Evolutionary conservation across 2,113 vertebrate genomes (phyloP).

Genomic region (Carollia perspicillata): DNA sequence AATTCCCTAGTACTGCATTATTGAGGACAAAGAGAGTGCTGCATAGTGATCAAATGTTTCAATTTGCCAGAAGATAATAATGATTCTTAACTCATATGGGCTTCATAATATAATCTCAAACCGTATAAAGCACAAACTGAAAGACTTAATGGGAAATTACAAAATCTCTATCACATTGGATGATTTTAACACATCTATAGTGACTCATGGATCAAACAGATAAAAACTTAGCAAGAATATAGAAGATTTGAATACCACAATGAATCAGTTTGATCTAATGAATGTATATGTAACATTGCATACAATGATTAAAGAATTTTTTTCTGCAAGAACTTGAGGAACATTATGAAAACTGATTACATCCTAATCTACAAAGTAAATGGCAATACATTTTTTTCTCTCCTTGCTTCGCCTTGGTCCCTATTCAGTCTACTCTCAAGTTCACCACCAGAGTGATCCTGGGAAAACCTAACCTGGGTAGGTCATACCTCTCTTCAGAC

Average conservation of each 20-base stretch:
- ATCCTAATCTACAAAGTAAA: neutral
- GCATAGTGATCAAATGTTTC: neutral
- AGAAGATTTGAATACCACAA: neutral
- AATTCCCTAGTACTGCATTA: neutral
- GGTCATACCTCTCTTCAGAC: neutral
- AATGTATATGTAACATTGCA: neutral
- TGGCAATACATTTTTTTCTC: neutral
- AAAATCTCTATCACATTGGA: neutral
- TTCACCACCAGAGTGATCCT: neutral
- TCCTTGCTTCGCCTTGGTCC: neutral
- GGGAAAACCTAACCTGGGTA: neutral
- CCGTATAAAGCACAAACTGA: neutral
- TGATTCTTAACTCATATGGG: neutral
- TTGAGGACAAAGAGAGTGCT: neutral
- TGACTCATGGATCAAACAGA: neutral
- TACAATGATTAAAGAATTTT: neutral
- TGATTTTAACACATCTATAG: neutral
- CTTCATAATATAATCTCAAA: neutral
- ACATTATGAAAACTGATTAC: neutral
- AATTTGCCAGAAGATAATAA: neutral
- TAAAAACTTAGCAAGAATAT: neutral
- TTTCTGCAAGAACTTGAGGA: conserved; percentile 23
- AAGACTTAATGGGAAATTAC: conserved; percentile 8
- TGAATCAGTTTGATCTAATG: neutral
- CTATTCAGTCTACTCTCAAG: neutral